Conservation (phyloP, 37 sponge, comb jelly and placozoan species). For the Bolinopsis microptera region DNA sequence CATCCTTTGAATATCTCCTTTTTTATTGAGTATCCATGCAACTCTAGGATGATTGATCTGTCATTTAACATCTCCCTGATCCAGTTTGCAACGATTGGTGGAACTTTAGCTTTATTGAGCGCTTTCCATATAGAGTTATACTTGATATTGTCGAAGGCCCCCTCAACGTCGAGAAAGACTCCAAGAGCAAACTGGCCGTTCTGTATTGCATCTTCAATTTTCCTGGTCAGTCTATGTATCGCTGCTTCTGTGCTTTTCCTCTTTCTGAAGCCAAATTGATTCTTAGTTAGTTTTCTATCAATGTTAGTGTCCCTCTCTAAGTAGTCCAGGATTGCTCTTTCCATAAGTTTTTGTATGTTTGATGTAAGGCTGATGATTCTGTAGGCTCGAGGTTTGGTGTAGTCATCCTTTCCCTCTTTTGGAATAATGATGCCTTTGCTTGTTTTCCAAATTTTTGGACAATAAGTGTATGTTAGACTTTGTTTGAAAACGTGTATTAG, state of each 20-base stretch:
- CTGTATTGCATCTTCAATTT: not conserved
- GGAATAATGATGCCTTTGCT: not conserved
- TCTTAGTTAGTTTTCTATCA: not conserved
- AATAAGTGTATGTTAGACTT: not conserved
- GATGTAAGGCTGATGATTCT: conserved; percentile 1
- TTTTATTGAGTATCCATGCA: too few relatives aligned
- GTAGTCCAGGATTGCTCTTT: not conserved
- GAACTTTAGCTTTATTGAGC: not conserved
- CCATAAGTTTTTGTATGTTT: not conserved
- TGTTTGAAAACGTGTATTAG: not conserved
- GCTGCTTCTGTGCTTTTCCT: not conserved
- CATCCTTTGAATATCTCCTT: too few relatives aligned
- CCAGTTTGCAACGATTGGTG: not conserved
- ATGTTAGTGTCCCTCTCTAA: too few relatives aligned
- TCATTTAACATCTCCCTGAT: not conserved
- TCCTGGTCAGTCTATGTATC: not conserved
- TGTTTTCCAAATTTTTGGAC: not conserved
- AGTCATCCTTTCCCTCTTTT: not conserved
- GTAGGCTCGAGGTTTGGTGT: not conserved
- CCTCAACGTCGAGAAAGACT: not conserved
- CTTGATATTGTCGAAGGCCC: not conserved
- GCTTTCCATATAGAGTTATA: not conserved
- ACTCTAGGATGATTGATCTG: not conserved
- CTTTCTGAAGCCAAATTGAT: not conserved
- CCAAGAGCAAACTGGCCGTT: not conserved